Evolutionary conservation across 2,797 vertebrate genomes (phyloP), one percentile per base, ranked within the genome.

Genomic region (Hephaestus fuliginosus): DNA sequence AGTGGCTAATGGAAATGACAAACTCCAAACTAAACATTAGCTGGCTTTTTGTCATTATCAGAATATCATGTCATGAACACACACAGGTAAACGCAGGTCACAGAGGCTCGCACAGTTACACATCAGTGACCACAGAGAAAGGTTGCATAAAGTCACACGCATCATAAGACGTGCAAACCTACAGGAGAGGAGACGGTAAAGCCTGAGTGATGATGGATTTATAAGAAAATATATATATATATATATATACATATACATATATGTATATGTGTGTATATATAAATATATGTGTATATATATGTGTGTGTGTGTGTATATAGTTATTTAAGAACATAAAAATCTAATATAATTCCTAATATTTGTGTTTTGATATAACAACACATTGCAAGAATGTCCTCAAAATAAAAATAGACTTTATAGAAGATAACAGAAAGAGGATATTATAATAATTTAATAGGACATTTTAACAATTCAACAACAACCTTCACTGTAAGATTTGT

Each of bases 1-100:
- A 33, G 71, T 46, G 3, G 51, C 43, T 56, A 4, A 60, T 46
- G 46, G 77, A 58, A 77, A 66, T 25, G 11, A 56, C 64, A 75
- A 80, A 64, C 63, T 41, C 60, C 7, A 43, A 30, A 58, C 39
- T 46, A 39, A 57, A 46, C 46, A 28, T 0, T 1, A 13, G 49
- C 18, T 17, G 33, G 46, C 33, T 25, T 41, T 52, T 2, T 70
- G 48, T 39, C 15, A 15, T 76, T 56, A 48, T n/a, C 30, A 0
- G 49, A 10, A 46, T 28, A 18, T 70, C 17, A 3, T 18, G 48
- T 69, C 41, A 36, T 68, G 51, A 72, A 73, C 39, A 11, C 68
- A 30, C 66, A 65, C 44, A 43, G 7, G 33, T 22, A 18, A 57
- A 22, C 18, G 17, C 56, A 12, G 64, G 14, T 55, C 74, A 48